Conservation (phyloP, 2,113 vertebrate genomes). For the Nestor notabilis region DNA sequence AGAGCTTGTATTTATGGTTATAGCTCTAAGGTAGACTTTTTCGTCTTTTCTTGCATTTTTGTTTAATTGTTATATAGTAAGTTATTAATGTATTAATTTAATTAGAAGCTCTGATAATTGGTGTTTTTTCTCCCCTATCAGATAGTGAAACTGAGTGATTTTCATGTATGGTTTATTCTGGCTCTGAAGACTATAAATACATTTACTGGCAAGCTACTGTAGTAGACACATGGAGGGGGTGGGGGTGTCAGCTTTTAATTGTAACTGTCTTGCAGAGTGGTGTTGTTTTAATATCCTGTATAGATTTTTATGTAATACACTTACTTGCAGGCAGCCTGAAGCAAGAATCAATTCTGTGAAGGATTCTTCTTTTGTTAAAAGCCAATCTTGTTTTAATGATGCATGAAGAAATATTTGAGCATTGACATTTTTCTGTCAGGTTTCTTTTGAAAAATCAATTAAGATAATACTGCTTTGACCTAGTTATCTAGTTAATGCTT, state of each 20-base stretch:
- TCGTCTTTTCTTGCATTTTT: neutral
- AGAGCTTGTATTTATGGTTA: neutral
- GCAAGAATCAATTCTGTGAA: conserved; percentile 99
- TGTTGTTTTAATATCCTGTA: conserved; percentile 99
- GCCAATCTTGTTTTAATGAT: conserved; percentile 99
- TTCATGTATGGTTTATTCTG: conserved; percentile 53
- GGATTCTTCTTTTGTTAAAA: conserved; percentile 99
- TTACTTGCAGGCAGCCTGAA: conserved; percentile 98
- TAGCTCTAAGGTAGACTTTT: neutral
- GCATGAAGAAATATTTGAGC: conserved; percentile 99
- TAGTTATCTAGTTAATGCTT: conserved; percentile 99
- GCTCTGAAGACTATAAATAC: conserved; percentile 74
- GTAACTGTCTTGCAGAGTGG: conserved; percentile 97
- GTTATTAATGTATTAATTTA: neutral
- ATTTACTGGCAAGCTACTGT: conserved; percentile 78
- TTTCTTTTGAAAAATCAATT: conserved; percentile 99
- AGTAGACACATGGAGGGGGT: conserved; percentile 77
- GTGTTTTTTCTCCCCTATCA: neutral
- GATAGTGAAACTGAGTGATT: neutral
- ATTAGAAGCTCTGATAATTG: neutral
- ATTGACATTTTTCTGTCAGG: conserved; percentile 99
- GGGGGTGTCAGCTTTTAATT: conserved; percentile 98
- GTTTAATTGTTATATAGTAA: neutral
- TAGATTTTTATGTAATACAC: conserved; percentile 99
- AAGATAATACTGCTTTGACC: conserved; percentile 99